These are phyloP conservation scores for Zelleria hepariella DNA, from an alignment of 2,888 invertebrate species.

Conservation along the genomic window DNA sequence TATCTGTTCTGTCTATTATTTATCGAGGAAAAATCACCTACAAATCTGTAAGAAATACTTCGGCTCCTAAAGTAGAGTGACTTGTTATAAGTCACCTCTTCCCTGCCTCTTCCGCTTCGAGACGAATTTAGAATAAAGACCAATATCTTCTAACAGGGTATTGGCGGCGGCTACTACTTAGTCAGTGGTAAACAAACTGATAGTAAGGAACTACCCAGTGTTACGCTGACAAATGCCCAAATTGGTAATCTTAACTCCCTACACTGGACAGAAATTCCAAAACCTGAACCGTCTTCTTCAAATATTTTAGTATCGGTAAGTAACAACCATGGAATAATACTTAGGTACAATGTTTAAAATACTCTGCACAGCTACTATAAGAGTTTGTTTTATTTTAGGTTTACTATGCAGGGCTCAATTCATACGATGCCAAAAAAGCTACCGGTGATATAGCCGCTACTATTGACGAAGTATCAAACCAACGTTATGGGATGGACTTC, in stretches of 20 bases:
- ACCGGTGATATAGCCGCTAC: slow-evolving; percentile 16
- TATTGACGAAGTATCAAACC: slow-evolving; percentile 3
- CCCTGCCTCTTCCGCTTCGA: background rate
- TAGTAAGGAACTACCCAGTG: background rate
- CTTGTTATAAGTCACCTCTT: background rate
- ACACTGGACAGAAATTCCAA: slow-evolving; percentile 26
- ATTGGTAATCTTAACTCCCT: slow-evolving; percentile 27
- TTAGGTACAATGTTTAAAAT: background rate
- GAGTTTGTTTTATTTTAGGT: slow-evolving; percentile 22
- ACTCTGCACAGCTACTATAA: background rate
- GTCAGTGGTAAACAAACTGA: background rate
- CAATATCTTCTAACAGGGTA: slow-evolving; percentile 11
- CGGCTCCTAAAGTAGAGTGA: background rate
- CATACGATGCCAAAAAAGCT: slow-evolving; percentile 24
- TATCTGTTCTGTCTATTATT: no score
- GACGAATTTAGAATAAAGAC: background rate
- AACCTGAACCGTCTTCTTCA: slow-evolving; percentile 10
- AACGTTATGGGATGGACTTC: slow-evolving; percentile 34
- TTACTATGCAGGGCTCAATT: slow-evolving; percentile 31
- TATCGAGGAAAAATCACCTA: background rate
- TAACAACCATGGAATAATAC: background rate
- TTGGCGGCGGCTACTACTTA: slow-evolving; percentile 23
- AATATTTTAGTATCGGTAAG: slow-evolving; percentile 31
- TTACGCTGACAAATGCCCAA: slow-evolving; percentile 15
- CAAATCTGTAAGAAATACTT: background rate